Evolutionary conservation across 2,888 invertebrate species (phyloP).

Genomic region (Brachyopa scutellaris): DNA sequence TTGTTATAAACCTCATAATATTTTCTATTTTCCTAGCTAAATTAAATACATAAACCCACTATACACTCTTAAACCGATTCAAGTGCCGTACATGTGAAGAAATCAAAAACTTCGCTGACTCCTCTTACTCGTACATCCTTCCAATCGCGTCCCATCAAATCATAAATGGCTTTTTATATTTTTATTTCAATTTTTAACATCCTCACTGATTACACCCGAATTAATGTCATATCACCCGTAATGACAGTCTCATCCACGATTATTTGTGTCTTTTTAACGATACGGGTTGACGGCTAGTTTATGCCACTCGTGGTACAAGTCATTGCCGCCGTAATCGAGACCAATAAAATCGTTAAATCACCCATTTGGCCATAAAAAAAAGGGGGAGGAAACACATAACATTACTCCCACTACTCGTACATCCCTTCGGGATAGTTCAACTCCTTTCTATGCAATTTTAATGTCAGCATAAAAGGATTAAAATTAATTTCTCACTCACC

Average conservation of each 20-base stretch:
- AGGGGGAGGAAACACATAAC: background rate
- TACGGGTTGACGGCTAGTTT: conserved; percentile 8
- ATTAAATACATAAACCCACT: too few species aligned
- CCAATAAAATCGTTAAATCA: conserved; percentile 46
- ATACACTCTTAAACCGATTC: too few species aligned
- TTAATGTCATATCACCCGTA: conserved; percentile 10
- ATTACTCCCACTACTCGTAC: background rate
- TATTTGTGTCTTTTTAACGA: conserved; percentile 13
- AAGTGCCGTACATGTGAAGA: too few species aligned
- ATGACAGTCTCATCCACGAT: conserved; percentile 16
- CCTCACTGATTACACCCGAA: conserved; percentile 9
- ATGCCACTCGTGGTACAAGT: background rate
- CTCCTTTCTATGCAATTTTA: conserved; percentile 36
- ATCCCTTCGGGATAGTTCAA: background rate
- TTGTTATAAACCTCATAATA: too few species aligned
- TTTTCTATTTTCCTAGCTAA: too few species aligned
- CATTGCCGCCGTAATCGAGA: conserved; percentile 3
- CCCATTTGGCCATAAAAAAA: conserved; percentile 7
- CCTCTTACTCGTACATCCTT: too few species aligned
- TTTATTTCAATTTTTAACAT: conserved; percentile 11
- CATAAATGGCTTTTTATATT: background rate
- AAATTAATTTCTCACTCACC: conserved; percentile 46
- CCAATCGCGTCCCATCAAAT: background rate
- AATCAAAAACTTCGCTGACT: too few species aligned
- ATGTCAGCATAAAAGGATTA: conserved; percentile 56